Evolutionary conservation across 2,888 invertebrate genomes (phyloP).

Genomic region (Rhingia campestris): DNA sequence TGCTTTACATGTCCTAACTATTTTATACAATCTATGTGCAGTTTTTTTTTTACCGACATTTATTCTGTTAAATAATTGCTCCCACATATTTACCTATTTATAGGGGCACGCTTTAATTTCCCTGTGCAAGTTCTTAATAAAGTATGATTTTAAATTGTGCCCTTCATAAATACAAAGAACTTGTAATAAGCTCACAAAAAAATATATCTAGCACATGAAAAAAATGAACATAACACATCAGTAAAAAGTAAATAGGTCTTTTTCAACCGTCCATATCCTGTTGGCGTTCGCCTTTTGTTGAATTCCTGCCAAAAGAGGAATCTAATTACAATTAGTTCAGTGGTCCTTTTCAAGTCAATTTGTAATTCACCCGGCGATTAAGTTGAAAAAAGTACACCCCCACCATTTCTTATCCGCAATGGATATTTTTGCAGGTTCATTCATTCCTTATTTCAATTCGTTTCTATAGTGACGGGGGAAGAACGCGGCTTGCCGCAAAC

Average conservation of each 20-base stretch:
- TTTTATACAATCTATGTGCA: no score
- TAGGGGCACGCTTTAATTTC: no score
- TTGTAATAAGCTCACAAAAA: no score
- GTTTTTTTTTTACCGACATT: no score
- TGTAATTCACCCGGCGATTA: conserved; percentile 62
- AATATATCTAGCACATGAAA: not conserved
- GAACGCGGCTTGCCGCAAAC: conserved; percentile 77
- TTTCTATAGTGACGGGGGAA: conserved; percentile 50
- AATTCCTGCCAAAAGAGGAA: conserved; percentile 48
- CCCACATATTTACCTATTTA: no score
- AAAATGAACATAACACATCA: conserved; percentile 9
- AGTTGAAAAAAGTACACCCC: conserved; percentile 23
- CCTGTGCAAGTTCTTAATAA: no score
- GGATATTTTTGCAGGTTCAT: conserved; percentile 39
- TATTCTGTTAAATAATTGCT: no score
- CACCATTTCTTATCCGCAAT: conserved; percentile 45
- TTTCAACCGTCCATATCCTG: conserved; percentile 31
- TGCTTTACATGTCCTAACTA: no score
- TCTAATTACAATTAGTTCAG: conserved; percentile 69
- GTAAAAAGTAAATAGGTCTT: conserved; percentile 22
- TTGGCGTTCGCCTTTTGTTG: conserved; percentile 33
- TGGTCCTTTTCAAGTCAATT: conserved; percentile 56
- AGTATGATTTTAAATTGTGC: no score
- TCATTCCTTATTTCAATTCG: conserved; percentile 66
- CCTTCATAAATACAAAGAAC: no score